Conservation (phyloP, 2,113 vertebrate species). For the Spermophilus dauricus region DNA sequence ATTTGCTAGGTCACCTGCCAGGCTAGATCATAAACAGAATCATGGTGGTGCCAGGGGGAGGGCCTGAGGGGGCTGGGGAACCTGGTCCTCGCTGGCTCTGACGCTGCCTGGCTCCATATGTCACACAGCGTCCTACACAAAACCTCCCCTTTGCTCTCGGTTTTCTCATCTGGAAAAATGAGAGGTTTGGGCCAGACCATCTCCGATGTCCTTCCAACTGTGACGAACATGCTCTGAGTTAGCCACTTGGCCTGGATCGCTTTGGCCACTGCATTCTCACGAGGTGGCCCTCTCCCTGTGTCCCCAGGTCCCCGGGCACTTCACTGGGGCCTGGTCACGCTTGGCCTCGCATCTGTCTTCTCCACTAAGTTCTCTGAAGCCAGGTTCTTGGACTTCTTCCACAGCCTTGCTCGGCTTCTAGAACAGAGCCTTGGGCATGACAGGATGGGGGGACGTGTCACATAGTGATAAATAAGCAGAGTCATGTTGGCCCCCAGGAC, state of each 20-base stretch:
- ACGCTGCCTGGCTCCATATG: not conserved
- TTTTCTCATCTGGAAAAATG: not conserved
- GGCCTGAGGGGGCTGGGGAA: not conserved
- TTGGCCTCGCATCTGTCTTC: not conserved
- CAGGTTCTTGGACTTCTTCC: not conserved
- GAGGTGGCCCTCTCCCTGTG: not conserved
- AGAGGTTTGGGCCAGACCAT: not conserved
- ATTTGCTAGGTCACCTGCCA: too few species aligned
- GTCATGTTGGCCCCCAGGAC: not conserved
- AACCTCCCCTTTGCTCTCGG: not conserved
- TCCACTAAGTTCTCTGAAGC: not conserved
- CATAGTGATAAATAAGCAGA: not conserved
- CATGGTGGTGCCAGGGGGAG: fast-evolving
- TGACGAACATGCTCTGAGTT: not conserved
- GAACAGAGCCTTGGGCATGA: not conserved
- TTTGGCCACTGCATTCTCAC: not conserved
- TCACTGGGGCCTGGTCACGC: not conserved
- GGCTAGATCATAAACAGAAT: not conserved
- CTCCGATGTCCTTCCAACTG: not conserved
- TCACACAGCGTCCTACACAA: not conserved
- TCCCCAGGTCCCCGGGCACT: too few species aligned
- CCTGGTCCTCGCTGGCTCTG: not conserved
- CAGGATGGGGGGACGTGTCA: not conserved
- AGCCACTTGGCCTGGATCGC: not conserved
- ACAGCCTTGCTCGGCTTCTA: not conserved